Conservation (phyloP, 2,888 invertebrate species). For the Caenorhabditis plicata region DNA sequence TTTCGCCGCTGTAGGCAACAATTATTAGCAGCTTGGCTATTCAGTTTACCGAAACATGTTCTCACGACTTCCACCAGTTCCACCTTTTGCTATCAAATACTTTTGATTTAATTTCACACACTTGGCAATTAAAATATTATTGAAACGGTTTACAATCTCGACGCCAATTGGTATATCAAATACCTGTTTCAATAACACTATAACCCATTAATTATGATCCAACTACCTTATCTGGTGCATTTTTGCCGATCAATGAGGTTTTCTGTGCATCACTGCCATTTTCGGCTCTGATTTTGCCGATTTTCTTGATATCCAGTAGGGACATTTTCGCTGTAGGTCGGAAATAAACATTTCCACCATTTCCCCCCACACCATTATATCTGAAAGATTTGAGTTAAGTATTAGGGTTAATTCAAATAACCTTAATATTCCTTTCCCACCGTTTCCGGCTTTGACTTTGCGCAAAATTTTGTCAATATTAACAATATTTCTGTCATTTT, state of each 20-base stretch:
- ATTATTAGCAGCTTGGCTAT: background rate
- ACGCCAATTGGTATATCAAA: slow-evolving; percentile 60
- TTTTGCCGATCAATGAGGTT: slow-evolving; percentile 24
- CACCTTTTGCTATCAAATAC: slow-evolving; percentile 55
- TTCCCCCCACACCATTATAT: slow-evolving; percentile 61
- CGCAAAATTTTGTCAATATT: slow-evolving; percentile 29
- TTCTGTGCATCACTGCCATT: slow-evolving; percentile 27
- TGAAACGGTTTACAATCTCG: slow-evolving; percentile 52
- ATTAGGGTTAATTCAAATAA: slow-evolving; percentile 38
- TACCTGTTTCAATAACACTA: slow-evolving; percentile 12
- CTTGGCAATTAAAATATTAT: slow-evolving; percentile 44
- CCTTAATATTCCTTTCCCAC: too few species aligned
- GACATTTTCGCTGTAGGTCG: slow-evolving; percentile 40
- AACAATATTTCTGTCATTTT: slow-evolving; percentile 34
- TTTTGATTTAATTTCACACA: slow-evolving; percentile 39
- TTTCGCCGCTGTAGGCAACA: slow-evolving; percentile 31
- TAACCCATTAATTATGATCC: background rate
- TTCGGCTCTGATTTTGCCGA: slow-evolving; percentile 25
- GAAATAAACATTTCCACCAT: slow-evolving; percentile 54
- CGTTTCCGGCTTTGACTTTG: slow-evolving; percentile 42
- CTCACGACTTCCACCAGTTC: slow-evolving; percentile 45
- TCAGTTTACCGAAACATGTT: slow-evolving; percentile 42
- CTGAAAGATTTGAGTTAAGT: slow-evolving; percentile 18
- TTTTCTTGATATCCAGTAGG: slow-evolving; percentile 44
- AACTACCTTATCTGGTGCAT: slow-evolving; percentile 14